Evolutionary conservation across 2,113 vertebrate genomes (phyloP).

Genomic region (Neoarius graeffei): DNA sequence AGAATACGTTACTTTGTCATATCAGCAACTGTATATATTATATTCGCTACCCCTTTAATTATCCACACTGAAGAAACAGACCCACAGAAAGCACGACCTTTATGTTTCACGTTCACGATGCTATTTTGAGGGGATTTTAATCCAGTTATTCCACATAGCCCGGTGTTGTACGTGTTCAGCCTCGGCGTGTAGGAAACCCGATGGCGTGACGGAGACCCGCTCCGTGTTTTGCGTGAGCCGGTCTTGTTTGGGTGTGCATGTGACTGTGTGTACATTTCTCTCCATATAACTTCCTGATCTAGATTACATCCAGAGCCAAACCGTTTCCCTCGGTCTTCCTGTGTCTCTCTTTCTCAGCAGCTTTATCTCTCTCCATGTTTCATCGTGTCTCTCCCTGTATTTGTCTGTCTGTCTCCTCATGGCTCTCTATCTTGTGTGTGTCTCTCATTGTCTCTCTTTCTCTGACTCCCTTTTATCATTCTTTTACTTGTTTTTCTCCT

Average conservation of each 20-base stretch:
- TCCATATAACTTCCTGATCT: slow-evolving; percentile 44
- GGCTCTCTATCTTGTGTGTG: too few relatives aligned
- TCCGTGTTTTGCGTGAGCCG: slow-evolving; percentile 25
- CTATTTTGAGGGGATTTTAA: not conserved
- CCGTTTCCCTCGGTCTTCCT: not conserved
- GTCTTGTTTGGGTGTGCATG: slow-evolving; percentile 34
- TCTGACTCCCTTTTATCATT: not conserved
- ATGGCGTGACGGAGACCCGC: not conserved
- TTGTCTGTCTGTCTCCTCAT: too few relatives aligned
- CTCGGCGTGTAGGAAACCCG: not conserved
- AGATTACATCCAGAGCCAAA: slow-evolving; percentile 31
- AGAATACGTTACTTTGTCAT: too few relatives aligned
- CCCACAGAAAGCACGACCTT: not conserved
- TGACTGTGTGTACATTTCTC: slow-evolving; percentile 14
- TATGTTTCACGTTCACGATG: not conserved
- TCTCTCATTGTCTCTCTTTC: not conserved
- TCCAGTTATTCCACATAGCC: not conserved
- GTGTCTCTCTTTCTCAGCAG: not conserved
- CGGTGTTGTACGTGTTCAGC: too few relatives aligned
- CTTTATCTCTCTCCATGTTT: not conserved
- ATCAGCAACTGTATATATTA: too few relatives aligned
- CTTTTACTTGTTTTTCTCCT: too few relatives aligned
- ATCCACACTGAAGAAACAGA: not conserved
- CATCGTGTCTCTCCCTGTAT: too few relatives aligned
- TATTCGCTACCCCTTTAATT: too few relatives aligned